These are phyloP conservation scores for Sabatieria punctata DNA, from an alignment of 2,888 invertebrate species.

Conservation along the genomic window DNA sequence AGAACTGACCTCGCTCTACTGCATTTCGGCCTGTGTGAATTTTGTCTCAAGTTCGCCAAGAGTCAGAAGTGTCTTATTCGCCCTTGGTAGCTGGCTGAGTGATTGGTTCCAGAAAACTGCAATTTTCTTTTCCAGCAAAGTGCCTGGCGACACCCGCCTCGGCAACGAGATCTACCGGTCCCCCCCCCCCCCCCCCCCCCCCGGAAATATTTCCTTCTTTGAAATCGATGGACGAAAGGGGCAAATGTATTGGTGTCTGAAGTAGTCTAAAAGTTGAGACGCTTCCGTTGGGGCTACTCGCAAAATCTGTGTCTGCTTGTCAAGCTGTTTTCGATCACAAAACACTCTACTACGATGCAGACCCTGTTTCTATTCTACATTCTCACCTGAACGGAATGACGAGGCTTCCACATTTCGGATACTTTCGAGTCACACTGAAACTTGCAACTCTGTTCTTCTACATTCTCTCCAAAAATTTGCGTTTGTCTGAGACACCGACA, in stretches of 20 bases:
- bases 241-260: conserved; percentile 52
- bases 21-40: conserved; percentile 98
- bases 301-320: conserved; percentile 88
- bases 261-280: neutral
- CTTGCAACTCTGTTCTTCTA: neutral
- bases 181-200: too few relatives aligned
- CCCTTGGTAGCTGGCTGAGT: conserved; percentile 57
- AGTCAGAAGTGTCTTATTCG: conserved; percentile 83
- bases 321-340: conserved; percentile 95
- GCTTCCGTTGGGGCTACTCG: conserved; percentile 49
- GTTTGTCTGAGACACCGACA: too few relatives aligned
- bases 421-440: conserved; percentile 54
- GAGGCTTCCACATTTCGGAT: conserved; percentile 95
- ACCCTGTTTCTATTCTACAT: conserved; percentile 97
- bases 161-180: conserved; percentile 96
- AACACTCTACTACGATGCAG: conserved; percentile 94
- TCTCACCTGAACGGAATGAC: conserved; percentile 64
- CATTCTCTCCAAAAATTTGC: too few relatives aligned
- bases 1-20: conserved; percentile 39
- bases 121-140: conserved; percentile 58
- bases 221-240: conserved; percentile 93
- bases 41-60: conserved; percentile 89
- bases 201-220: conserved; percentile 80
- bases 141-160: conserved; percentile 75
- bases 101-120: conserved; percentile 7